Evolutionary conservation across 2,113 vertebrate species (phyloP), one percentile per base, ranked within the genome.

Genomic region (Ascaphus truei): DNA sequence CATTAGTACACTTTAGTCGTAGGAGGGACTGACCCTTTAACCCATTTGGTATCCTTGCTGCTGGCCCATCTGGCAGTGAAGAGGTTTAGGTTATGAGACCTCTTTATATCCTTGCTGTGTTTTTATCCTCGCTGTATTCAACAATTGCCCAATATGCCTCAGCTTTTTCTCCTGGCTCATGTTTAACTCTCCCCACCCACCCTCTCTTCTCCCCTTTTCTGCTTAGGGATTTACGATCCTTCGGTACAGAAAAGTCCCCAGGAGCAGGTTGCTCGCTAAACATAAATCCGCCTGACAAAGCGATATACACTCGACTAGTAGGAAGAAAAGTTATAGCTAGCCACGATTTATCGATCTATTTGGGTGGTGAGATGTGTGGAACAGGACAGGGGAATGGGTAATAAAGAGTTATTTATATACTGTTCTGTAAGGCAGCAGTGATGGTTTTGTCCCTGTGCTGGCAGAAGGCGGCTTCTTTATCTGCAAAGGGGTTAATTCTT

Each of bases 281-380:
- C 31, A 59, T 68, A 68, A 68, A 68, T 68, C 43, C 23, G 20
- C n/a, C 30, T 39, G 66, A 36, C 41, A 25, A 43, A 68, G 31
- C 43, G 50, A 23, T 50, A 29, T 50, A 51, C 10, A 16, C n/a
- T 27, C 37, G 55, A 50, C 55, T 22, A 27, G 31, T 51, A 39
- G 66, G 22, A 53, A 18, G 8, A 47, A 68, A 68, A 36, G 51
- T n/a, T 15, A 48, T 33, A n/a, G 48, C 55, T 22, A 22, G 31
- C 16, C 26, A 3, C 3, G 16, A 60, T 60, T 27, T 68, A 51
- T 50, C 51, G 66, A 68, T 59, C 50, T 59, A 60, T 68, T 36
- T 15, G 6, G 0, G 6, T 26, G 43, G 55, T 58, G 31, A 37
- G 15, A 9, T 20, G 41, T 45, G 41, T 18, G n/a, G 41, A 45